Conservation (phyloP, 2,797 vertebrate species). For the Malacoraja senta region DNA sequence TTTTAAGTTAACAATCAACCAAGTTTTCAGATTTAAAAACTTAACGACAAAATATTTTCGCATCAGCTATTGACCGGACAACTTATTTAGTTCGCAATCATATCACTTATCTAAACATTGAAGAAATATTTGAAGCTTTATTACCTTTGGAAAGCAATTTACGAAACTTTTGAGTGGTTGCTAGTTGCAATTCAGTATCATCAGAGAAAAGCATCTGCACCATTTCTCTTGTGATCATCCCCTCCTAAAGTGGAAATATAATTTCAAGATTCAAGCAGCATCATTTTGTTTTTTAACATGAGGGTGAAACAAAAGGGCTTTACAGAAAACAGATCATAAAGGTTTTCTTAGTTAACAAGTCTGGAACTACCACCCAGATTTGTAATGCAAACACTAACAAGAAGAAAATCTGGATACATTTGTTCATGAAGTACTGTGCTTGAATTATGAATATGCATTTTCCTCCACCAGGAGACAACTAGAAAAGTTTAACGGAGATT, state of each 20-base stretch:
- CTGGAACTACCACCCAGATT: neutral
- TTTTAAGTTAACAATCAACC: neutral
- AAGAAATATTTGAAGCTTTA: neutral
- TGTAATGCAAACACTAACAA: neutral
- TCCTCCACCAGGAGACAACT: neutral
- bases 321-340: neutral
- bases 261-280: neutral
- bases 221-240: slow-evolving; percentile 92
- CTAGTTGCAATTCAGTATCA: slow-evolving; percentile 84
- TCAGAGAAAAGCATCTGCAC: slow-evolving; percentile 96
- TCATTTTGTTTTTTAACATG: neutral
- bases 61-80: neutral
- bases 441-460: neutral
- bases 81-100: neutral
- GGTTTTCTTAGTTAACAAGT: neutral
- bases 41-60: neutral
- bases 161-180: slow-evolving; percentile 92
- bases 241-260: slow-evolving; percentile 65
- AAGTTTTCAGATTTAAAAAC: neutral
- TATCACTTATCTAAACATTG: neutral
- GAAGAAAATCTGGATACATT: neutral
- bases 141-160: slow-evolving; percentile 97
- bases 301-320: neutral
- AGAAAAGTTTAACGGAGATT: neutral
- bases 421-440: neutral